Conservation (phyloP, 1,140 invertebrate genomes). For the Zaprionus davidi region DNA sequence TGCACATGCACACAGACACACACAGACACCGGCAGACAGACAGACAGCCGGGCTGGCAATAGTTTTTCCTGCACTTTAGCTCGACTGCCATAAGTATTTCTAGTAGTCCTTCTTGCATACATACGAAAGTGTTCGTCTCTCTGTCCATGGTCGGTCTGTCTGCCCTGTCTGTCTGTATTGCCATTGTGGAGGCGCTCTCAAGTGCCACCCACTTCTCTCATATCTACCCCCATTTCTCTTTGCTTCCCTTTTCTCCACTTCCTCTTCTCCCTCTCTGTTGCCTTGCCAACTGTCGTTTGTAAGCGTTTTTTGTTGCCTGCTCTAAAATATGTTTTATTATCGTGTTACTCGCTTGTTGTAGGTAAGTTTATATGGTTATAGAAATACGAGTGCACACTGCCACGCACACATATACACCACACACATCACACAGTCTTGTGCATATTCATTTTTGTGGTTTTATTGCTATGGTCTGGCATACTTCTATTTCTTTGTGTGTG, state of each 20-base stretch:
- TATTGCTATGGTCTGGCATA: conserved; percentile 33
- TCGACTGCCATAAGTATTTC: conserved; percentile 63
- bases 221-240: background rate
- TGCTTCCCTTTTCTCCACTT: background rate
- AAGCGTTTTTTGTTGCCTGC: conserved; percentile 64
- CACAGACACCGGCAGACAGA: background rate
- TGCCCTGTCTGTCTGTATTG: conserved; percentile 9
- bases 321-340: conserved; percentile 81
- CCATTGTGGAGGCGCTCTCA: conserved; percentile 21
- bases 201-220: conserved; percentile 17
- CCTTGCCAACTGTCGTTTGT: conserved; percentile 65
- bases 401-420: background rate
- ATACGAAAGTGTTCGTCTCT: conserved; percentile 20
- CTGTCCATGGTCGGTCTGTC: conserved; percentile 15
- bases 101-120: conserved; percentile 37
- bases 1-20: conserved; percentile 24
- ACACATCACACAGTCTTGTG: background rate
- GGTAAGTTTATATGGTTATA: conserved; percentile 37
- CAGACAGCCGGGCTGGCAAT: conserved; percentile 23
- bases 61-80: conserved; percentile 76
- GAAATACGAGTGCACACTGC: conserved; percentile 11
- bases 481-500: background rate
- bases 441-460: conserved; percentile 35
- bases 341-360: conserved; percentile 76
- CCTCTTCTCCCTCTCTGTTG: conserved; percentile 36